These are phyloP conservation scores for Drosophila lacertosa DNA, from an alignment of 1,140 invertebrate genomes.

Conservation along the genomic window DNA sequence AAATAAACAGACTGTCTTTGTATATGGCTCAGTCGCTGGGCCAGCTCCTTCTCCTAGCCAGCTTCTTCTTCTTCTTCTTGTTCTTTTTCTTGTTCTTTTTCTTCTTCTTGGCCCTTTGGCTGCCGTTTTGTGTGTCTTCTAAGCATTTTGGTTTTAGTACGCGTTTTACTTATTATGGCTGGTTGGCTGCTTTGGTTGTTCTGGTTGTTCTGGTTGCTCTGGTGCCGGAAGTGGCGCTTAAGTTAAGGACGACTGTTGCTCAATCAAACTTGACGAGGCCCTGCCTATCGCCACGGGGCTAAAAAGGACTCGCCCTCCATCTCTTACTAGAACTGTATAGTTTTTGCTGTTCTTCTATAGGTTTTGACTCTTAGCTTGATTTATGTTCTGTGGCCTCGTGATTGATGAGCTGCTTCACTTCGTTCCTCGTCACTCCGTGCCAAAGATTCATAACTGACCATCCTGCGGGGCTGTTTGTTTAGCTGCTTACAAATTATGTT, in stretches of 20 bases:
- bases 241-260: conserved; percentile 48
- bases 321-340: conserved; percentile 1
- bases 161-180: conserved; percentile 36
- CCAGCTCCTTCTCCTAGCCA: conserved; percentile 6
- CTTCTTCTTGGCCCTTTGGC: conserved; percentile 18
- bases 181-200: conserved; percentile 5
- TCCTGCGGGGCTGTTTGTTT: conserved; percentile 36
- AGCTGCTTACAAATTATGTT: conserved; percentile 46
- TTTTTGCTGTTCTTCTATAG: conserved; percentile 9
- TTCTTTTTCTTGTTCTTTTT: background rate
- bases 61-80: background rate
- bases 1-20: conserved; percentile 82
- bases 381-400: conserved; percentile 68
- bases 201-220: conserved; percentile 15
- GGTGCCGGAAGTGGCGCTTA: conserved; percentile 62
- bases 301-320: conserved; percentile 29
- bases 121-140: conserved; percentile 39
- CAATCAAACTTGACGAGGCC: conserved; percentile 41
- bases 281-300: conserved; percentile 21
- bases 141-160: conserved; percentile 65
- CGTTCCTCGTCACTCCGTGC: conserved; percentile 29
- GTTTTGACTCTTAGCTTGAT: conserved; percentile 58
- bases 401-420: conserved; percentile 65
- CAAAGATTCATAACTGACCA: conserved; percentile 21
- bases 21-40: conserved; percentile 36